Conservation (phyloP, 2,888 invertebrate genomes). For the Pegoplata infirma region DNA sequence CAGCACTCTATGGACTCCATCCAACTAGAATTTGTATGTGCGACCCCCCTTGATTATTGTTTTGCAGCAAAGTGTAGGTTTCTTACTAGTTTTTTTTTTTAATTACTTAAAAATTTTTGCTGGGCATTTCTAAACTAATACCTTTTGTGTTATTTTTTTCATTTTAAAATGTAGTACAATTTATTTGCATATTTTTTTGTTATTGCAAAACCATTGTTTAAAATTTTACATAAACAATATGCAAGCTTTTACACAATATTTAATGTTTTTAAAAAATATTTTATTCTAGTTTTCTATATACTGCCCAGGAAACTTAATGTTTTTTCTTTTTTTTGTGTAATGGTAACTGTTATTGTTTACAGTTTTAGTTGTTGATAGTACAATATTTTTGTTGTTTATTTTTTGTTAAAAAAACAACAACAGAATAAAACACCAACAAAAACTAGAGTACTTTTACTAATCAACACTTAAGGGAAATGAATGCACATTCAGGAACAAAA, state of each 20-base stretch:
- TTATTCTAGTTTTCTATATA: background rate
- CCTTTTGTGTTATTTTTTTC: too few relatives aligned
- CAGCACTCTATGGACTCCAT: too few relatives aligned
- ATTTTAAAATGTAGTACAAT: background rate
- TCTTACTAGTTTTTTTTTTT: too few relatives aligned
- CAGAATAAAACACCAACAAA: too few relatives aligned
- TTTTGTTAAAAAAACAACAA: background rate
- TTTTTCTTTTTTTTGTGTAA: background rate
- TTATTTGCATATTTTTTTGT: background rate
- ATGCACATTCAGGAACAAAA: slow-evolving; percentile 39
- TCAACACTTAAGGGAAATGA: slow-evolving; percentile 57
- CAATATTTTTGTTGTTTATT: background rate
- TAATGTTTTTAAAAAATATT: background rate
- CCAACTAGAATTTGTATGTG: too few relatives aligned
- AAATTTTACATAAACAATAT: slow-evolving; percentile 33
- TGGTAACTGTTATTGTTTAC: background rate
- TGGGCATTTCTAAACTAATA: too few relatives aligned
- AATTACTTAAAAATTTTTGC: too few relatives aligned
- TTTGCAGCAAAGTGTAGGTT: too few relatives aligned
- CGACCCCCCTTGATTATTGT: too few relatives aligned
- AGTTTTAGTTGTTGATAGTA: background rate
- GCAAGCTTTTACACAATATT: slow-evolving; percentile 1
- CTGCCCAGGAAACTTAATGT: background rate
- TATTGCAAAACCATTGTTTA: slow-evolving; percentile 23
- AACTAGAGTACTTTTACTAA: slow-evolving; percentile 55